Evolutionary conservation across 2,797 vertebrate genomes (phyloP).

Genomic region (Paratrypauchen microcephalus): DNA sequence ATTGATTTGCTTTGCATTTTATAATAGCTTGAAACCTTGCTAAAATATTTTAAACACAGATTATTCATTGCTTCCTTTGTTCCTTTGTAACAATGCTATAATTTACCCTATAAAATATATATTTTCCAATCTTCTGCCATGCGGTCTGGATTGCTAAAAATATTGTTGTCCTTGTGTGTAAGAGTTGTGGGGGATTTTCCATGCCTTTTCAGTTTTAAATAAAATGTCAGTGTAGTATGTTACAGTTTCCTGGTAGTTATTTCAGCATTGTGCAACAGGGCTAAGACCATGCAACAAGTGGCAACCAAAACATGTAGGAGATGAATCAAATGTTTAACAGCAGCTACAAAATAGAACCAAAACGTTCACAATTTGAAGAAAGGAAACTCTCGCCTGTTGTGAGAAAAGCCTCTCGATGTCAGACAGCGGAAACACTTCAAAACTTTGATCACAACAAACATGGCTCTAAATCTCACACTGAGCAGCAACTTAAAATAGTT

Average conservation of each 20-base stretch:
- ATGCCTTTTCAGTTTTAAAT: neutral
- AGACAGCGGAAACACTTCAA: slow-evolving; percentile 20
- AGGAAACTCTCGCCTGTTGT: neutral
- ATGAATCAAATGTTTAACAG: slow-evolving; percentile 13
- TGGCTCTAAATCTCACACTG: slow-evolving; percentile 4
- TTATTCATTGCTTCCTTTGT: neutral
- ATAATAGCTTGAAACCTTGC: neutral
- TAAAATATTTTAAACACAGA: neutral
- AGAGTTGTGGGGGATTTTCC: neutral
- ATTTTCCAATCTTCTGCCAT: neutral
- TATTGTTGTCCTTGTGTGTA: neutral
- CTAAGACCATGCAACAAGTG: neutral
- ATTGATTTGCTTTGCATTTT: neutral
- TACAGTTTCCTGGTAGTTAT: neutral
- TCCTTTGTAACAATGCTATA: neutral
- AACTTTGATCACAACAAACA: slow-evolving; percentile 36
- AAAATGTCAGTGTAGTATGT: neutral
- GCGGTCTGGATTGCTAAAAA: no score
- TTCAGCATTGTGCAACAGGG: slow-evolving; percentile 5
- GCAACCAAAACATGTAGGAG: neutral
- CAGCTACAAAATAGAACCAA: slow-evolving; percentile 13
- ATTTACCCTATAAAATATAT: neutral
- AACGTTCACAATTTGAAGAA: neutral
- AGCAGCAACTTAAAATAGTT: slow-evolving; percentile 25
- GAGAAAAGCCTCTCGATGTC: slow-evolving; percentile 9